These are phyloP conservation scores for Vanessa tameamea DNA, from an alignment of 1,140 invertebrate genomes.

Conservation along the genomic window DNA sequence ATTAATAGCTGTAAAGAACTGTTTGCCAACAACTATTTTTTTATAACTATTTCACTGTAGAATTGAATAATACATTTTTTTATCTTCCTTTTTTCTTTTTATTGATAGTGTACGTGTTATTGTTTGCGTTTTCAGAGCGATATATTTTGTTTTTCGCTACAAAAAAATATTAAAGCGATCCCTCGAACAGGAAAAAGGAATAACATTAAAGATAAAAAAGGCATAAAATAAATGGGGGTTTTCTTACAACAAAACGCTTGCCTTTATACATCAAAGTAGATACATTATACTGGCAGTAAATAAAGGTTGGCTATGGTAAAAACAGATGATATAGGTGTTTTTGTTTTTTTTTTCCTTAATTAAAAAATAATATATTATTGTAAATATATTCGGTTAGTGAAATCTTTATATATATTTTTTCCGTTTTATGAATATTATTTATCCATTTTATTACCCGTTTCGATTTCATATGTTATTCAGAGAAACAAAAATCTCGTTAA, in stretches of 20 bases:
- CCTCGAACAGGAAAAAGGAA: constrained; percentile 8
- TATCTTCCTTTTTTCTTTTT: background rate
- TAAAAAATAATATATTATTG: too few species aligned
- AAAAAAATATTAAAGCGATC: background rate
- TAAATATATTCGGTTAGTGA: too few species aligned
- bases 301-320: background rate
- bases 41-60: background rate
- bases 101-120: background rate
- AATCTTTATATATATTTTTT: too few species aligned
- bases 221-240: constrained; percentile 7
- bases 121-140: background rate
- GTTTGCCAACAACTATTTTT: too few species aligned
- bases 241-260: constrained; percentile 1
- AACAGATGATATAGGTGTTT: background rate
- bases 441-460: too few species aligned
- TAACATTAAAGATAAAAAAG: constrained; percentile 15
- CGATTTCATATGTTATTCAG: too few species aligned
- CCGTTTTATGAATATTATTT: too few species aligned
- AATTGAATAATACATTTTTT: background rate
- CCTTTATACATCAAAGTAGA: background rate
- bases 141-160: constrained; percentile 1
- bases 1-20: too few species aligned
- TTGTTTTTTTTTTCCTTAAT: background rate
- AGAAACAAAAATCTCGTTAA: too few species aligned
- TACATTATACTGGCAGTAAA: background rate